Percentiles rank a stretch among this genome's conserved stretches.
Conservation (phyloP, 2,113 vertebrate species). For the Phyllostomus hastatus region DNA sequence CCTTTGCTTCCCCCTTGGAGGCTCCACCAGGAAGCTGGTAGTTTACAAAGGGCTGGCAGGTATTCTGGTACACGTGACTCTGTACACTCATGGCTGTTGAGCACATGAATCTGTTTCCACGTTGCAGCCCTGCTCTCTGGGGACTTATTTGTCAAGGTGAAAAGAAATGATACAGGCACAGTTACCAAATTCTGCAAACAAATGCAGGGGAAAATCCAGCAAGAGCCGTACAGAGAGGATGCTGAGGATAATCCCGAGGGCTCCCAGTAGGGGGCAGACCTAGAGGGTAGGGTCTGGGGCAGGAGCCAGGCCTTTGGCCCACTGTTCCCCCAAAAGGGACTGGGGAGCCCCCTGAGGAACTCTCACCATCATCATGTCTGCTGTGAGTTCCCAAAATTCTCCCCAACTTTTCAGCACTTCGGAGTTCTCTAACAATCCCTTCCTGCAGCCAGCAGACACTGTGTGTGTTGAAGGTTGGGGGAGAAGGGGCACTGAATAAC, state of each 20-base stretch:
- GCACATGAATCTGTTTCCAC: neutral
- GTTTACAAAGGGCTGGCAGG: neutral
- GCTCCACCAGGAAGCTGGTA: neutral
- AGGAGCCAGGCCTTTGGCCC: neutral
- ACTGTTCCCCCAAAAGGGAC: neutral
- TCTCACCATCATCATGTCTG: neutral
- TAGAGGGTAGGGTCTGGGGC: neutral
- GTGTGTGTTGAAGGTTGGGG: neutral
- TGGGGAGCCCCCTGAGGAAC: no score
- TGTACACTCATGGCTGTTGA: neutral
- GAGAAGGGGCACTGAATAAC: neutral
- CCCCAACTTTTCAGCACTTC: neutral
- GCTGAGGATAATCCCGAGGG: accelerated
- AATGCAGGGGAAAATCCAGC: neutral
- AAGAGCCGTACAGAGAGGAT: neutral
- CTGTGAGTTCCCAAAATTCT: neutral
- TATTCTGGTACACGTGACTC: neutral
- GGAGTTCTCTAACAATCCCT: neutral
- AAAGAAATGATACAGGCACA: constrained; percentile 23
- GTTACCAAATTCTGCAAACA: neutral
- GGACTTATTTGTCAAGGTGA: neutral
- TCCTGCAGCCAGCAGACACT: neutral
- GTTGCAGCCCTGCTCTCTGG: neutral
- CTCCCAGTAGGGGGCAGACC: neutral
- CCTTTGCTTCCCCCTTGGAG: neutral